phyloP scores from a whole-genome alignment of 2,888 invertebrate species.

The Trichacis sp. region DNA sequence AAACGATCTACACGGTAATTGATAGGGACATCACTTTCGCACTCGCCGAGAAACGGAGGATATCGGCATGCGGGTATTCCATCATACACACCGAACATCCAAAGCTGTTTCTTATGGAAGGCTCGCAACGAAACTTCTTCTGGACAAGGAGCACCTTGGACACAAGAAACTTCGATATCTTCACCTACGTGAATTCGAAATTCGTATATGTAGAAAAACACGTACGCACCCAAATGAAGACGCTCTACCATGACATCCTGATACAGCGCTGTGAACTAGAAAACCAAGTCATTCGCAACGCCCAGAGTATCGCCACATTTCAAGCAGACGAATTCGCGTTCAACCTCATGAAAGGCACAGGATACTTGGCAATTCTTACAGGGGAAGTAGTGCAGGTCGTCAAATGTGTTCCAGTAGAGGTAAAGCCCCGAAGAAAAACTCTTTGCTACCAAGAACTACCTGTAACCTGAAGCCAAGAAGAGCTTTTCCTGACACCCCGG shows the following conservation, averaged over 20 bases:
- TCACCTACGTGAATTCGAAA: conserved; percentile 37
- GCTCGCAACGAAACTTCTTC: not conserved
- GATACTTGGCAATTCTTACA: too few species aligned
- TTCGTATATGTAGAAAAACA: too few species aligned
- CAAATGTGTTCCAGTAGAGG: conserved; percentile 45
- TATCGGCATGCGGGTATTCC: conserved; percentile 8
- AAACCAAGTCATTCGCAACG: conserved; percentile 46
- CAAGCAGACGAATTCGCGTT: too few species aligned
- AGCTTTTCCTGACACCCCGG: too few species aligned
- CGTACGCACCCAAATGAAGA: conserved; percentile 24
- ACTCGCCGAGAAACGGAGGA: conserved; percentile 15
- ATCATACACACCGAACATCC: conserved; percentile 25
- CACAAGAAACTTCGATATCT: conserved; percentile 31
- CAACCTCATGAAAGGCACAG: too few species aligned
- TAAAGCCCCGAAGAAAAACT: conserved; percentile 24
- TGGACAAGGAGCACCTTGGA: not conserved
- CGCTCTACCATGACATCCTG: too few species aligned
- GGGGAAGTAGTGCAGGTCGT: conserved; percentile 51
- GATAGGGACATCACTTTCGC: conserved; percentile 41
- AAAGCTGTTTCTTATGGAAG: conserved; percentile 24
- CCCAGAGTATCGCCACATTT: too few species aligned
- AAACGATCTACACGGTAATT: too few species aligned
- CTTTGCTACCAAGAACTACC: conserved; percentile 47
- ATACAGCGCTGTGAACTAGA: conserved; percentile 44
- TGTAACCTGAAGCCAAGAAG: too few species aligned